These are phyloP conservation scores for Dermochelys coriacea DNA, from an alignment of 2,797 vertebrate species.

Conservation along the genomic window DNA sequence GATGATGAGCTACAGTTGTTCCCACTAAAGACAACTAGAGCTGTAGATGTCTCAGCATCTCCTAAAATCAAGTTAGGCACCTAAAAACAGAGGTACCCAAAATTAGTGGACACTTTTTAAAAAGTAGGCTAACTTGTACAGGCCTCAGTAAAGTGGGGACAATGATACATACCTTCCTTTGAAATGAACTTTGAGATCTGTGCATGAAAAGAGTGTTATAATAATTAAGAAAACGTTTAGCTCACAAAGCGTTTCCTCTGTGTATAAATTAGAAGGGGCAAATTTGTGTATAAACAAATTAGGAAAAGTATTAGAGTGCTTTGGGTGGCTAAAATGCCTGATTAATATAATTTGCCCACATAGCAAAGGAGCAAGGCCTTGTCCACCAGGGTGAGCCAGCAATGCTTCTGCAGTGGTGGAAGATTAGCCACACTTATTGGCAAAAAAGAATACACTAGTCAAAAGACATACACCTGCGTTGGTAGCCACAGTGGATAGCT, in stretches of 20 bases:
- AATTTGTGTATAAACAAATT: neutral
- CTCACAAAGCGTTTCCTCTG: neutral
- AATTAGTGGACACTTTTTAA: fast-evolving
- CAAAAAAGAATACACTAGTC: neutral
- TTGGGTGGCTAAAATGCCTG: neutral
- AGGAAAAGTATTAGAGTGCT: neutral
- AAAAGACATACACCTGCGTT: fast-evolving
- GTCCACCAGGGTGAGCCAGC: neutral
- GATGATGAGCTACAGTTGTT: neutral
- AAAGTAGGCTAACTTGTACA: neutral
- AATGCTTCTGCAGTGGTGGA: neutral
- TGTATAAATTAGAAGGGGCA: neutral
- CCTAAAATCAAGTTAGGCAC: fast-evolving
- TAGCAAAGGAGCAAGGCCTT: neutral
- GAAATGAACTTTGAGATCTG: fast-evolving
- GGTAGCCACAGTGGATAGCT: neutral
- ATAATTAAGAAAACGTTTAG: neutral
- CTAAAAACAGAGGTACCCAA: fast-evolving
- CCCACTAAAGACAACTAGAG: fast-evolving
- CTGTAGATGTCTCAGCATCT: fast-evolving
- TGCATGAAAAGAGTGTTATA: neutral
- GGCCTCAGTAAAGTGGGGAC: fast-evolving
- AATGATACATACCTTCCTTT: neutral
- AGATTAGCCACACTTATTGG: neutral
- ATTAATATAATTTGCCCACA: neutral